Percentiles rank a stretch among this genome's conserved stretches.
Conservation (phyloP, 2,888 invertebrate species). For the Panopea generosa region DNA sequence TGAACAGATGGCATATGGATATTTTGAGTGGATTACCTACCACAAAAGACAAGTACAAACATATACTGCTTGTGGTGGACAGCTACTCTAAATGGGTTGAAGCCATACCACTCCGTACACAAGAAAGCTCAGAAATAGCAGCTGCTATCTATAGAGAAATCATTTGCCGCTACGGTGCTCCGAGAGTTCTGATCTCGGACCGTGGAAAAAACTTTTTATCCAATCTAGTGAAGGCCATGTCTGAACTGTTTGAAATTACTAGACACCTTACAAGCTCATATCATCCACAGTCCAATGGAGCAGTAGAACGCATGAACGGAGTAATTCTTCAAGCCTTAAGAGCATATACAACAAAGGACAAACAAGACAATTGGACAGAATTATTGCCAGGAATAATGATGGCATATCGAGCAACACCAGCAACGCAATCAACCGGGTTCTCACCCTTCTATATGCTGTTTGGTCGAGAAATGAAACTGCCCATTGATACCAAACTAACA, state of each 20-base stretch:
- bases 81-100: constrained; percentile 57
- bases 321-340: constrained; percentile 53
- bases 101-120: constrained; percentile 24
- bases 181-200: constrained; percentile 31
- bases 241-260: constrained; percentile 41
- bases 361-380: constrained; percentile 50
- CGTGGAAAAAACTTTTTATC: constrained; percentile 49
- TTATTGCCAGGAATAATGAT: constrained; percentile 54
- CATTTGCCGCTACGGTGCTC: constrained; percentile 42
- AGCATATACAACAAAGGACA: constrained; percentile 37
- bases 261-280: constrained; percentile 40
- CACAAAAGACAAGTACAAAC: constrained; percentile 48
- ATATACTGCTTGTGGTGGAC: constrained; percentile 56
- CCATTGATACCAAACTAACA: too few relatives aligned
- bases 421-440: constrained; percentile 44
- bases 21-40: constrained; percentile 42
- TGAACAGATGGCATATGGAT: constrained; percentile 53
- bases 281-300: constrained; percentile 53
- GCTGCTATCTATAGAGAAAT: constrained; percentile 31
- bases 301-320: constrained; percentile 55
- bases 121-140: constrained; percentile 45
- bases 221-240: constrained; percentile 38
- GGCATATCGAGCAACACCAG: constrained; percentile 55
- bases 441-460: constrained; percentile 38
- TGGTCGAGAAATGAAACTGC: constrained; percentile 51